phyloP scores from a whole-genome alignment of 2,113 vertebrate species.

The Platichthys stellatus region DNA sequence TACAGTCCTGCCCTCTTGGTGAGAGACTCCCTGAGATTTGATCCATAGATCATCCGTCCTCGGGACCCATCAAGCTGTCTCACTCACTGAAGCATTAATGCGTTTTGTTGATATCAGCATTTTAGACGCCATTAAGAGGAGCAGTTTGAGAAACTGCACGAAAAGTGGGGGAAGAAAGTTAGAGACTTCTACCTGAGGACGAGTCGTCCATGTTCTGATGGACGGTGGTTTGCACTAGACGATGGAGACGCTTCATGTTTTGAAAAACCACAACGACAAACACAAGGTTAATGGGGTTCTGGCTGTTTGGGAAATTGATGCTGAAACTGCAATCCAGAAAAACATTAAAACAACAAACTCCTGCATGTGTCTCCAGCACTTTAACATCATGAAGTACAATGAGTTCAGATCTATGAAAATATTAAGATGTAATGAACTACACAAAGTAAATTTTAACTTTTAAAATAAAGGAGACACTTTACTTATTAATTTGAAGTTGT shows the following conservation, averaged over 20 bases:
- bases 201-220: slow-evolving; percentile 18
- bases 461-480: no score
- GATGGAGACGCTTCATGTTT: neutral
- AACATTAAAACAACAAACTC: no score
- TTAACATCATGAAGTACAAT: no score
- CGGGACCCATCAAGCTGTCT: slow-evolving; percentile 66
- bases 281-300: neutral
- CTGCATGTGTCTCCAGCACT: no score
- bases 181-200: slow-evolving; percentile 40
- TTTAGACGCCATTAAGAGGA: slow-evolving; percentile 78
- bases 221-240: slow-evolving; percentile 13
- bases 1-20: slow-evolving; percentile 36
- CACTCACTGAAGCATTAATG: slow-evolving; percentile 78
- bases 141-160: slow-evolving; percentile 32
- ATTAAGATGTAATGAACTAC: no score
- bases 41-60: slow-evolving; percentile 71
- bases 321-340: neutral
- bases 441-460: no score
- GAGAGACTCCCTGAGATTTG: slow-evolving; percentile 61
- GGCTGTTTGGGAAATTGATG: slow-evolving; percentile 6
- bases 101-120: slow-evolving; percentile 81
- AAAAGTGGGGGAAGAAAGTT: slow-evolving; percentile 34
- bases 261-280: neutral
- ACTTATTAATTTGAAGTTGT: no score
- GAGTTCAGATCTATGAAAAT: no score